Base-by-base conservation (phyloP, 2,113 vertebrate species). In the Anoura caudifer region DNA sequence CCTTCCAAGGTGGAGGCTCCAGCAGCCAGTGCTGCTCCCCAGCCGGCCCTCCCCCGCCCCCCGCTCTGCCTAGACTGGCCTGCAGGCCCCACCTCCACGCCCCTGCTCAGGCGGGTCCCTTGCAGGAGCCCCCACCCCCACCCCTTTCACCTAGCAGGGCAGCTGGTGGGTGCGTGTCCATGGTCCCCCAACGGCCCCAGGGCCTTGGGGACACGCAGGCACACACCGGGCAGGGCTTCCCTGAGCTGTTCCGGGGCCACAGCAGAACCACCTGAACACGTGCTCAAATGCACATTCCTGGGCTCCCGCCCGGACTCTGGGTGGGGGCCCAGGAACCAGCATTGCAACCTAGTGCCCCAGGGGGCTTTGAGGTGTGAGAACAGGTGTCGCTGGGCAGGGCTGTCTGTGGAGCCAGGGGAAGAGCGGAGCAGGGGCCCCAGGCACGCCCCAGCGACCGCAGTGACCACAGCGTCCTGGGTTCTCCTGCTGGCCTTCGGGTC, bases 1-100 rank as follows among this genome's bases (percentile, higher is more conserved):
- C 50, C 86, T 85, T 65, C 24, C 7, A 7, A 36, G 36, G 84
- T 15, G 1, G 47, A 86, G 61, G 79, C 65, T 38, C 0, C 7
- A 3, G 4, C n/a, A 1, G 2, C 26, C 3, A 5, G 5, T 1
- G 41, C 67, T 5, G 4, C 9, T 1, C 0, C 20, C 0, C 20
- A 4, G 43, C 4, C 43, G 2, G 33, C 33, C 41, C n/a, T 16
- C 76, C 67, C 41, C 26, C n/a, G n/a, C 0, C 54, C 52, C 17
- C 31, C 0, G 67, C 17, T 5, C 17, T 5, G 22, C 69, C 43
- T 36, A 0, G 26, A 9, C 33, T 50, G 1, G 13, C n/a, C 80
- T 4, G 11, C 10, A 0, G 31, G 12, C 5, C 80, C 61, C 33
- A 2, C 4, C 10, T 33, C 36, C 10, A 0, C 0, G 4, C 2